phyloP scores from a whole-genome alignment of 2,113 vertebrate genomes.

The human (Homo sapiens) region DNA sequence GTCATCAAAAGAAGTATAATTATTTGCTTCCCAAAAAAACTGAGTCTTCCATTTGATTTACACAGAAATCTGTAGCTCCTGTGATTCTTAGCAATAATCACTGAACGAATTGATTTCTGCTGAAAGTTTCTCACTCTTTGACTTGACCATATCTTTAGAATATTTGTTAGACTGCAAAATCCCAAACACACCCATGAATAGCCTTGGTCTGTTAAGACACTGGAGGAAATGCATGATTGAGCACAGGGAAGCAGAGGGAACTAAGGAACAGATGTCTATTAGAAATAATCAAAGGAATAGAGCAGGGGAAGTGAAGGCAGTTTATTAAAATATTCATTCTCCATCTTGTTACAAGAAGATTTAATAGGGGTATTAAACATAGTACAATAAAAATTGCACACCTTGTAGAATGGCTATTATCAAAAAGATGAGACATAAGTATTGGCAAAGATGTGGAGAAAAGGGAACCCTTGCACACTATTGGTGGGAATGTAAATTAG shows the following conservation, averaged over 20 bases:
- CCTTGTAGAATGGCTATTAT: not conserved
- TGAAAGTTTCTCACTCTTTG: not conserved
- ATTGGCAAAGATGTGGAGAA: not conserved
- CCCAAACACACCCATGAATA: not conserved
- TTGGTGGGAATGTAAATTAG: not conserved
- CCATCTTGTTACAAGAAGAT: not conserved
- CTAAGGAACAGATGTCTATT: not conserved
- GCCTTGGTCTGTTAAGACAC: not conserved
- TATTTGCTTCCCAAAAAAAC: not conserved
- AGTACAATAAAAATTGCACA: not conserved
- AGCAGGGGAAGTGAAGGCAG: not conserved
- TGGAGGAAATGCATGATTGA: not conserved
- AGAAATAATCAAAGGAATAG: not conserved
- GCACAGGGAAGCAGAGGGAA: not conserved
- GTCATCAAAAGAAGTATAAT: not conserved
- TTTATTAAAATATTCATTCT: not conserved
- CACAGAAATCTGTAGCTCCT: slow-evolving; percentile 14
- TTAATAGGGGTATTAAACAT: not conserved
- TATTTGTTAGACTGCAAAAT: not conserved
- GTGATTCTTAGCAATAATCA: not conserved
- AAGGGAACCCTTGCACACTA: not conserved
- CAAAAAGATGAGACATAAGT: not conserved
- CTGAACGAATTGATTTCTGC: not conserved
- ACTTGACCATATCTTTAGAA: not conserved
- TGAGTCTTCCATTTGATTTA: slow-evolving; percentile 4